A percentile compares a stretch with the other conserved stretches of the same genome.
phyloP scores from a whole-genome alignment of 2,113 vertebrate genomes.

The Halcyon malimbica region DNA sequence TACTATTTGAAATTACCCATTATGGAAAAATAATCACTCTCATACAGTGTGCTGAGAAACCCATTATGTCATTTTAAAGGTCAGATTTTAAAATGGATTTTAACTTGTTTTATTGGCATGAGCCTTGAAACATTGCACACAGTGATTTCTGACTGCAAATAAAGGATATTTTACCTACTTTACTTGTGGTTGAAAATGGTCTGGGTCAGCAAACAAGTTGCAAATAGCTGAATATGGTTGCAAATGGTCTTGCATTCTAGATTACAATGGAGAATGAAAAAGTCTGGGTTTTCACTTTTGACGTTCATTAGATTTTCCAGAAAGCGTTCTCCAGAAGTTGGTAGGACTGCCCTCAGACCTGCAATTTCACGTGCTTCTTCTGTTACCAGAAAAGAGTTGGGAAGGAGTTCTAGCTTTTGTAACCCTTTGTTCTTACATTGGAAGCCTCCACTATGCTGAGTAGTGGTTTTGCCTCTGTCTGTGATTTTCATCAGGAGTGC shows the following conservation, averaged over 20 bases:
- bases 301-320: background rate
- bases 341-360: background rate
- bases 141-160: background rate
- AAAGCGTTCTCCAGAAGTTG: background rate
- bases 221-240: background rate
- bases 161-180: background rate
- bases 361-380: fast-evolving
- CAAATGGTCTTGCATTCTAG: background rate
- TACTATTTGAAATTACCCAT: background rate
- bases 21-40: constrained; percentile 4
- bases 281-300: background rate
- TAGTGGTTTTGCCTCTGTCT: background rate
- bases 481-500: background rate
- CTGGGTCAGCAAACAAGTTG: background rate
- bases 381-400: background rate
- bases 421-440: background rate
- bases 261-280: background rate
- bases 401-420: background rate
- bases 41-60: background rate
- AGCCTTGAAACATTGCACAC: background rate
- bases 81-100: constrained; percentile 18
- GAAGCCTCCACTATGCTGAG: background rate
- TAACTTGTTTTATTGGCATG: background rate
- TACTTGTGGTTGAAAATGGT: background rate
- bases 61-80: constrained; percentile 21